A percentile compares a stretch with the other conserved stretches of the same genome.
phyloP scores from a whole-genome alignment of 2,888 invertebrate genomes.

The Apodemia hepburni region DNA sequence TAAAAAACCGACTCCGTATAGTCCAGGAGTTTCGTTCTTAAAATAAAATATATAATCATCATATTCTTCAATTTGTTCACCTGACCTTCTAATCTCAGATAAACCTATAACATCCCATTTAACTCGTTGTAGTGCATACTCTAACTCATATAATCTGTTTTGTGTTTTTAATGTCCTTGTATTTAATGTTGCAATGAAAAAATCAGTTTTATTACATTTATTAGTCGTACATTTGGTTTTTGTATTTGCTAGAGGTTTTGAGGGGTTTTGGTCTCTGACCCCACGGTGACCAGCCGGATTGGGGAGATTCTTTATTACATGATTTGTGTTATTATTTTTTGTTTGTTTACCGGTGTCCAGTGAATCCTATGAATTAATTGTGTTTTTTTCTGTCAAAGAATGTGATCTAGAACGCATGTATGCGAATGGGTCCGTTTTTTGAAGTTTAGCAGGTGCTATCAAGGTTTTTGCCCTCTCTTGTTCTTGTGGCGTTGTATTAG shows the following conservation, averaged over 20 bases:
- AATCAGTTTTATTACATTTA: not conserved
- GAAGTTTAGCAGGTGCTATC: not conserved
- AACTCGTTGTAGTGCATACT: not conserved
- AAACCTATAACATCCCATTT: not conserved
- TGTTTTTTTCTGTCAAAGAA: not conserved
- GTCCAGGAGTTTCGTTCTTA: not conserved
- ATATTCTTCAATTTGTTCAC: not conserved
- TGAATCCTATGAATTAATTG: not conserved
- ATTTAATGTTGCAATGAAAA: not conserved
- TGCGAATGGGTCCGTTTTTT: not conserved
- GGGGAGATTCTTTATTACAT: not conserved
- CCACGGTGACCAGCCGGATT: not conserved
- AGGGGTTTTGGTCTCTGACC: not conserved
- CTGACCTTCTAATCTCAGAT: not conserved
- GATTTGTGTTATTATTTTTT: not conserved
- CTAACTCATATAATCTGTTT: not conserved
- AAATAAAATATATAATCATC: not conserved
- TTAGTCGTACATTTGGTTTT: no score
- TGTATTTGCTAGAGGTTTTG: not conserved
- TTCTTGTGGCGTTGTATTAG: not conserved
- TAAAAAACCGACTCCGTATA: conserved; percentile 31
- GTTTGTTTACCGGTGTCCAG: not conserved
- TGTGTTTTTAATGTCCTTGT: not conserved
- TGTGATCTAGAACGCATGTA: not conserved
- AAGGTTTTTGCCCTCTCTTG: not conserved